These are phyloP conservation scores for Apis mellifera DNA, from an alignment of 1,140 invertebrate species.

Conservation along the genomic window Amel_HAv3.1 CM009934.2:7765501-7766000, in stretches of 20 bases:
- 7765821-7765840: slow-evolving; percentile 16
- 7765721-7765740: slow-evolving; percentile 72
- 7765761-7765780: slow-evolving; percentile 55
- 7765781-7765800: slow-evolving; percentile 58
- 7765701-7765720: slow-evolving; percentile 69
- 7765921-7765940: too few relatives aligned
- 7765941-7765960: too few relatives aligned
- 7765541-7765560: not conserved
- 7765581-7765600: too few relatives aligned
- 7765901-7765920: too few relatives aligned
- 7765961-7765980: too few relatives aligned
- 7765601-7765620: not conserved
- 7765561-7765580: too few relatives aligned
- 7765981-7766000: too few relatives aligned
- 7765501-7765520: not conserved
- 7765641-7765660: slow-evolving; percentile 8
- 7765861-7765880: too few relatives aligned
- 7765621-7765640: slow-evolving; percentile 3
- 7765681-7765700: slow-evolving; percentile 50
- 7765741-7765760: slow-evolving; percentile 62
- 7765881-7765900: not conserved
- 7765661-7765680: slow-evolving; percentile 31
- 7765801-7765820: slow-evolving; percentile 18
- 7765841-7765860: not conserved
- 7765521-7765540: not conserved